Conservation (phyloP, 2,113 vertebrate genomes). For the Bufo gargarizans region DNA sequence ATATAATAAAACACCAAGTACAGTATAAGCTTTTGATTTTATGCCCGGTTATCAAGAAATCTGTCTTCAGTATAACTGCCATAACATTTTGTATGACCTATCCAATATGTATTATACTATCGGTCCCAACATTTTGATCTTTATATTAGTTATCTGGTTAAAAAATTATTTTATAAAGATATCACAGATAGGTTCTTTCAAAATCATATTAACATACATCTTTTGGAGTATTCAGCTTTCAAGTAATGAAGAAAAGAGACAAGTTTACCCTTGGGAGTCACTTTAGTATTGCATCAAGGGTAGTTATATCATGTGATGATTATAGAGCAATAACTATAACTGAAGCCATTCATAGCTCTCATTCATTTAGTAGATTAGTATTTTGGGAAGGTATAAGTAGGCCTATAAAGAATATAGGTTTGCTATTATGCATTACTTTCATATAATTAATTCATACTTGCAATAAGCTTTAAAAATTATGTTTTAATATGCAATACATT, state of each 20-base stretch:
- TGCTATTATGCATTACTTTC: constrained; percentile 57
- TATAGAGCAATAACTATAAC: constrained; percentile 66
- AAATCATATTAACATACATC: constrained; percentile 62
- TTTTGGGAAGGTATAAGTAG: constrained; percentile 66
- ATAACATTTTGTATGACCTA: no score
- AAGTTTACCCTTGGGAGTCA: constrained; percentile 66
- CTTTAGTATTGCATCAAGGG: constrained; percentile 70
- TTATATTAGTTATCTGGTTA: not conserved
- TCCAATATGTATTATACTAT: not conserved
- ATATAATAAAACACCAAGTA: no score
- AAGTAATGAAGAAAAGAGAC: constrained; percentile 66
- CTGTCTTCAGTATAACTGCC: no score
- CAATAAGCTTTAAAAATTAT: constrained; percentile 15
- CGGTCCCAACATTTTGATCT: not conserved
- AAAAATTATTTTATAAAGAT: not conserved
- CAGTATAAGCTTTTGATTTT: no score
- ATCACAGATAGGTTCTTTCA: not conserved
- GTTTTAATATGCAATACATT: constrained; percentile 4
- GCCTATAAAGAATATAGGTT: constrained; percentile 61
- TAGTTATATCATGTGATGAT: constrained; percentile 70
- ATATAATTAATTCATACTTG: constrained; percentile 16
- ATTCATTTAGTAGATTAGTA: constrained; percentile 68
- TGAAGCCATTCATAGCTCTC: constrained; percentile 68
- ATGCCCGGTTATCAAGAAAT: no score
- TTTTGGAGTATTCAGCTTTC: constrained; percentile 69